A percentile compares a stretch with the other conserved stretches of the same genome.
These are phyloP conservation scores for Campoletis sonorensis DNA, from an alignment of 1,140 invertebrate genomes.

Conservation along the genomic window DNA sequence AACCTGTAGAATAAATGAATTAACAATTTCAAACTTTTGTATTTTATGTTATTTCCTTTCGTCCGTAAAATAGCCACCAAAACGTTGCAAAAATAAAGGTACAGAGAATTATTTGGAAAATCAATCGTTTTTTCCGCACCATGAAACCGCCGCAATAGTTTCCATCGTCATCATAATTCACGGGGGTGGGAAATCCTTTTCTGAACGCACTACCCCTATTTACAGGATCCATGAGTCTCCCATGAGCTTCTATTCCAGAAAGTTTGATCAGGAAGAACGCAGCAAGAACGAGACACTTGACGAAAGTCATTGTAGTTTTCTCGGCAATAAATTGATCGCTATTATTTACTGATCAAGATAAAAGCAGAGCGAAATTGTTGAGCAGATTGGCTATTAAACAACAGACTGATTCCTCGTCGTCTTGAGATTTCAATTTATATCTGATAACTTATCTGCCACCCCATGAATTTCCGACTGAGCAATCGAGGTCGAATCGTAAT, in stretches of 20 bases:
- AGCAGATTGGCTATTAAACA: background rate
- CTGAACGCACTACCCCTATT: slow-evolving; percentile 83
- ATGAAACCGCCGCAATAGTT: slow-evolving; percentile 82
- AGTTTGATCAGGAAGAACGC: slow-evolving; percentile 46
- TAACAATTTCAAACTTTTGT: background rate
- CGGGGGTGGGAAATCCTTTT: slow-evolving; percentile 84
- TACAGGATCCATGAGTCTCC: slow-evolving; percentile 83
- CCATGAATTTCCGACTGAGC: background rate
- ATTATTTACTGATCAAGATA: background rate
- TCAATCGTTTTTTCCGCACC: slow-evolving; percentile 68
- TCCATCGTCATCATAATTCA: slow-evolving; percentile 83
- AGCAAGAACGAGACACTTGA: slow-evolving; percentile 36
- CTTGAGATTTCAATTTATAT: background rate
- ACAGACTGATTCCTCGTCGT: background rate
- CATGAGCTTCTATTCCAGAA: slow-evolving; percentile 77
- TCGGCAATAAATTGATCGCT: background rate
- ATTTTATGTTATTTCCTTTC: background rate
- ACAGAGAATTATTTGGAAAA: background rate
- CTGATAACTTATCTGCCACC: background rate
- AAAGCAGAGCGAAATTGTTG: background rate
- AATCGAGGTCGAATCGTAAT: background rate
- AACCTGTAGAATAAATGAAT: slow-evolving; percentile 52
- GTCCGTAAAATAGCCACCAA: background rate
- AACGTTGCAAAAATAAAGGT: background rate
- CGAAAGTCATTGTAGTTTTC: background rate